These are phyloP conservation scores for Drosophila aff. DNA, from an alignment of 1,140 invertebrate species.

Conservation along the genomic window DNA sequence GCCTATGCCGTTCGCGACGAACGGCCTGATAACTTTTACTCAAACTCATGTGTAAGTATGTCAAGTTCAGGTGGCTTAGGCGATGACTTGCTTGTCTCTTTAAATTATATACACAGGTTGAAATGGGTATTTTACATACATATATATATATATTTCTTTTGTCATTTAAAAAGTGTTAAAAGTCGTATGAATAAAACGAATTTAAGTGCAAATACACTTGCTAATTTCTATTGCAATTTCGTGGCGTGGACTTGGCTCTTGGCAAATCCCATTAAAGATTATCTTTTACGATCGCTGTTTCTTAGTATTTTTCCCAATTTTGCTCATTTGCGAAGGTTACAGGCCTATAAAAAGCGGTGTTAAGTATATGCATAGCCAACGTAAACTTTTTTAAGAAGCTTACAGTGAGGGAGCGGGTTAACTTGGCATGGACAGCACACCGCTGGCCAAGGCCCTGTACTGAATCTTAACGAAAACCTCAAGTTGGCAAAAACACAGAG, in stretches of 20 bases:
- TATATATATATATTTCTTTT: constrained; percentile 34
- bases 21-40: constrained; percentile 50
- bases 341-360: constrained; percentile 43
- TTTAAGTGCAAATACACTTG: constrained; percentile 58
- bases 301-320: constrained; percentile 39
- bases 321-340: constrained; percentile 48
- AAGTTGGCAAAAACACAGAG: background rate
- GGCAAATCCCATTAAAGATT: constrained; percentile 52
- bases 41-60: constrained; percentile 61
- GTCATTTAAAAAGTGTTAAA: constrained; percentile 64
- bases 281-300: constrained; percentile 37
- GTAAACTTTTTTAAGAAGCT: constrained; percentile 30
- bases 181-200: constrained; percentile 58
- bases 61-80: constrained; percentile 71
- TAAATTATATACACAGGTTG: background rate
- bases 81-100: constrained; percentile 47
- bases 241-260: constrained; percentile 24
- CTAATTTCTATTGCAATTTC: constrained; percentile 71
- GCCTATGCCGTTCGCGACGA: constrained; percentile 18
- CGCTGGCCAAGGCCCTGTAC: constrained; percentile 16
- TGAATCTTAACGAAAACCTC: constrained; percentile 46
- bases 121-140: background rate
- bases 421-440: constrained; percentile 37
- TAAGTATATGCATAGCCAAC: constrained; percentile 16
- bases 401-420: constrained; percentile 33